Evolutionary conservation across 2,797 vertebrate genomes (phyloP).

Genomic region (Hydrolagus colliei): DNA sequence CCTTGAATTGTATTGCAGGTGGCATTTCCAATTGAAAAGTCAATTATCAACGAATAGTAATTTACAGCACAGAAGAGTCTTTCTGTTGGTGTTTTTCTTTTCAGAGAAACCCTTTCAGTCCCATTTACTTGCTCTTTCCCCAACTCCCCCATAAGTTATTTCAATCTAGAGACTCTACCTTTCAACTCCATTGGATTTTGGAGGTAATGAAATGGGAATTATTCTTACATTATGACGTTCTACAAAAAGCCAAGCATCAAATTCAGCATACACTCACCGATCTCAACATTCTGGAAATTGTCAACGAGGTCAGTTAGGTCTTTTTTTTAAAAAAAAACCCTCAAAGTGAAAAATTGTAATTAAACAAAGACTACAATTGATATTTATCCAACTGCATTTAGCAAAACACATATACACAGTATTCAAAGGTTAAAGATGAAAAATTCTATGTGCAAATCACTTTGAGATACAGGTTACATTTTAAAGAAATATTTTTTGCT

Average conservation of each 20-base stretch:
- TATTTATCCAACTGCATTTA: not conserved
- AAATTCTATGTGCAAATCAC: too few species aligned
- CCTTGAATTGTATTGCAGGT: too few species aligned
- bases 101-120: too few species aligned
- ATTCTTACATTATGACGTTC: not conserved
- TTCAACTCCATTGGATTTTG: not conserved
- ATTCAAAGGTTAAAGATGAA: not conserved
- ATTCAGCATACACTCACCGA: not conserved
- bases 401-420: not conserved
- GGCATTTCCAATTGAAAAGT: not conserved
- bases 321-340: not conserved
- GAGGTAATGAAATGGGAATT: not conserved
- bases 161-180: too few species aligned
- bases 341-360: not conserved
- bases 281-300: not conserved
- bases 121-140: too few species aligned
- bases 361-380: conserved; percentile 1
- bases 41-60: not conserved
- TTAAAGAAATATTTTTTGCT: too few species aligned
- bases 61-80: too few species aligned
- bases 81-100: too few species aligned
- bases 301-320: not conserved
- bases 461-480: too few species aligned
- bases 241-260: not conserved
- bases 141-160: too few species aligned